These are phyloP conservation scores for Tethya wilhelma DNA, from an alignment of 37 sponge, comb jelly and placozoan species.

Conservation along the genomic window DNA sequence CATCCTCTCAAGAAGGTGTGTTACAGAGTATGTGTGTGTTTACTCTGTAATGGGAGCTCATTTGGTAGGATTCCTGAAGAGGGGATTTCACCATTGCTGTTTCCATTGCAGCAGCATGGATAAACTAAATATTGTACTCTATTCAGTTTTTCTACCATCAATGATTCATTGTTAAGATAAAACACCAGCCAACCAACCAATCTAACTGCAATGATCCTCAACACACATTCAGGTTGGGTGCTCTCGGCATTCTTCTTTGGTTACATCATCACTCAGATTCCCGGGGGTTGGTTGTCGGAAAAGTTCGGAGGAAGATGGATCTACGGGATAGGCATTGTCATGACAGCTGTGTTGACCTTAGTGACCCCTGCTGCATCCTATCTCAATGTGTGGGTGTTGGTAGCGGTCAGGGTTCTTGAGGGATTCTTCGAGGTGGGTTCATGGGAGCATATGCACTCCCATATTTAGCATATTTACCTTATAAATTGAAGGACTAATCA, in stretches of 20 bases:
- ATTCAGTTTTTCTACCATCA: neutral
- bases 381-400: constrained; percentile 53
- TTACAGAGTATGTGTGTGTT: neutral
- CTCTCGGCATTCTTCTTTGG: constrained; percentile 92
- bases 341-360: constrained; percentile 86
- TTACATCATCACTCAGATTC: constrained; percentile 93
- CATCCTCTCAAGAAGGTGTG: constrained; percentile 32
- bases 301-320: constrained; percentile 82
- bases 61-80: neutral
- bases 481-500: too few species aligned
- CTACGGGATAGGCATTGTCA: constrained; percentile 81
- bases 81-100: neutral
- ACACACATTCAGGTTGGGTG: constrained; percentile 71
- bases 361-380: constrained; percentile 87
- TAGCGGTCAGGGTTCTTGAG: constrained; percentile 84
- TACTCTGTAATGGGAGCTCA: neutral
- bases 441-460: neutral
- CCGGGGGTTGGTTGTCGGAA: constrained; percentile 86
- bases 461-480: too few species aligned
- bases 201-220: neutral
- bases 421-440: constrained; percentile 90
- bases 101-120: neutral
- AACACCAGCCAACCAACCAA: too few species aligned
- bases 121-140: neutral
- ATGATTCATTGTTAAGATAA: too few species aligned